Evolutionary conservation across 2,888 invertebrate species (phyloP), one percentile per base, ranked within the genome.

Genomic region (Xylota sylvarum): DNA sequence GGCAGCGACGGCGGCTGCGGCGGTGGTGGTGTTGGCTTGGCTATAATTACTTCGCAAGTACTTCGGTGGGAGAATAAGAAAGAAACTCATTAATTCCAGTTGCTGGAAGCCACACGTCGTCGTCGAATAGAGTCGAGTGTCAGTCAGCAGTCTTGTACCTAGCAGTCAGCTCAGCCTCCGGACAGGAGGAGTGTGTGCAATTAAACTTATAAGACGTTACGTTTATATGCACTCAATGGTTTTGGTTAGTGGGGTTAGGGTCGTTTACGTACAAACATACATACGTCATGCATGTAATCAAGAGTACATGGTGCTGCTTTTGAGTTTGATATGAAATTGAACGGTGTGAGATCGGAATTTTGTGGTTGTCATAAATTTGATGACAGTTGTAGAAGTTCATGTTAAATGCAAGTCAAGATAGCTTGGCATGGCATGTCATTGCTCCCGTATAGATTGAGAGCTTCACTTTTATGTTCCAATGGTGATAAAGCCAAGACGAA

Each of bases 331-430:
- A 43, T 79, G 83, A 81, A 85, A 85, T 32, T 72, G 85, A 85
- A 81, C 85, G 76, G 81, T 85, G 85, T 85, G 85, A 81, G 85
- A 85, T 85, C 76, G 85, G 81, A 81, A 81, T 81, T 65, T 77
- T 81, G 85, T 60, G 85, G 85, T 85, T 67, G 27, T 50, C 60
- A 70, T 77, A 52, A 70, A 76, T 76, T 72, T 60, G 70, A 81
- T 52, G 76, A 72, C 55, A 81, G 76, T 37, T 60, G 50, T 55
- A 23, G 50, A 50, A 50, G 50, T 19, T 50, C 23, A 50, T 50
- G 12, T 50, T 12, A 10, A 23, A 50, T 50, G 50, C 23, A 50
- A 23, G 23, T 7, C 48, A 19, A 48, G 48, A 3, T 48, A 48
- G 48, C 19, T 19, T 46, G 23, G 23, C 23, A 23, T 7, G 43